A percentile compares a stretch with the other conserved stretches of the same genome.
These are phyloP conservation scores for Leptopilina myrica DNA, from an alignment of 2,888 invertebrate genomes.

Conservation along the genomic window DNA sequence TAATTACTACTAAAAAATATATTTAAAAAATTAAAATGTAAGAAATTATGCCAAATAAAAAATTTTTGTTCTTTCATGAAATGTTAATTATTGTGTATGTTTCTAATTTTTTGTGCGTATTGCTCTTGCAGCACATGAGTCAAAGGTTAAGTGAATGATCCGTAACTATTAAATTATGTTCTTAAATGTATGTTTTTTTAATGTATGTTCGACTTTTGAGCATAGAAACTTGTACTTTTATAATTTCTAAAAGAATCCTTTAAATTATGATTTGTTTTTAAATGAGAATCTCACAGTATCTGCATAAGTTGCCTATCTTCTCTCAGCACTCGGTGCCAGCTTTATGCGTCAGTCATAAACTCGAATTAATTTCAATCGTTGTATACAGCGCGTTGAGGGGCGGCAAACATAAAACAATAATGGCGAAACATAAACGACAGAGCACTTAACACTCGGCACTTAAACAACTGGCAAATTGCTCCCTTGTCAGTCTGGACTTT, in stretches of 20 bases:
- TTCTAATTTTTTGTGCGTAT: too few relatives aligned
- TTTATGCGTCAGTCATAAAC: conserved; percentile 71
- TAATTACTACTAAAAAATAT: too few relatives aligned
- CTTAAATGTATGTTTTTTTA: too few relatives aligned
- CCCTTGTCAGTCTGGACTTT: conserved; percentile 73
- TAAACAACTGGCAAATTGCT: conserved; percentile 77
- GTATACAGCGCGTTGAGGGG: conserved; percentile 56
- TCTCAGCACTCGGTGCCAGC: conserved; percentile 60
- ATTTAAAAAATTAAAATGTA: too few relatives aligned
- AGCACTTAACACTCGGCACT: conserved; percentile 77
- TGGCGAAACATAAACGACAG: conserved; percentile 76
- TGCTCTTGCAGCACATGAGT: too few relatives aligned
- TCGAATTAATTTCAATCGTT: conserved; percentile 75
- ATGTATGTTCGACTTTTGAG: too few relatives aligned
- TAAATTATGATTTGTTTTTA: conserved; percentile 1
- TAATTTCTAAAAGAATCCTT: neutral
- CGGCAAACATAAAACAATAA: conserved; percentile 76
- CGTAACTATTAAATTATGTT: too few relatives aligned
- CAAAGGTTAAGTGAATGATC: too few relatives aligned
- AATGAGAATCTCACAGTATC: conserved; percentile 1
- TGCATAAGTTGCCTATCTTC: conserved; percentile 67
- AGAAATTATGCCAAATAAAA: too few relatives aligned
- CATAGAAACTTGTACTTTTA: neutral
- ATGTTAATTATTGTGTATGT: too few relatives aligned
- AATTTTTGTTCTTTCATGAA: too few relatives aligned